Conservation (phyloP, 53 echinoderm and acorn worm species). For the Mesocentrotus franciscanus region DNA sequence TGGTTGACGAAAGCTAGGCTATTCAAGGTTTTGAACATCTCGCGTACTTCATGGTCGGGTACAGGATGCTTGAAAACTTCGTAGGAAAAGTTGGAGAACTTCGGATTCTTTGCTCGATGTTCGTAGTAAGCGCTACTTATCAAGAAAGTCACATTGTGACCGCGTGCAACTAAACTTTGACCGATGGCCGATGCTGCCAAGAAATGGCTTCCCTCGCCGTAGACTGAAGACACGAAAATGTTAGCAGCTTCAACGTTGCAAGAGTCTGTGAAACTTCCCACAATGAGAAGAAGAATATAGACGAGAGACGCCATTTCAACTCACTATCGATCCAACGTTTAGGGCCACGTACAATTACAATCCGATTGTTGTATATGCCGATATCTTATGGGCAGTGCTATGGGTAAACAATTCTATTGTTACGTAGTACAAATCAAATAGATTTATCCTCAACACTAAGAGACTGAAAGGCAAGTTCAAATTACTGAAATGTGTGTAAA, state of each 20-base stretch:
- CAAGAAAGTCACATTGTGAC: constrained; percentile 65
- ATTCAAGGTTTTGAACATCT: background rate
- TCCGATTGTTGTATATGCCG: background rate
- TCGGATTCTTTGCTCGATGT: constrained; percentile 33
- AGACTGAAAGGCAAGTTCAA: background rate
- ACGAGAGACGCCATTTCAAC: background rate
- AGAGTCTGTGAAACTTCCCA: background rate
- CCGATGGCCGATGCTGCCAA: constrained; percentile 42
- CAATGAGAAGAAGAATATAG: background rate
- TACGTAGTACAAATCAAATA: constrained; percentile 3
- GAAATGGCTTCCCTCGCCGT: constrained; percentile 65
- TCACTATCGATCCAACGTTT: background rate
- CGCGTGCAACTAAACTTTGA: background rate
- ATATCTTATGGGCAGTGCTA: background rate
- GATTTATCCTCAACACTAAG: background rate
- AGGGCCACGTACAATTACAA: background rate
- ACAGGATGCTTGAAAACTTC: constrained; percentile 46
- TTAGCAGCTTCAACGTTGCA: constrained; percentile 2
- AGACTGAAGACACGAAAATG: constrained; percentile 1
- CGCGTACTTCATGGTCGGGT: constrained; percentile 37
- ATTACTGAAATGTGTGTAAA: too few species aligned
- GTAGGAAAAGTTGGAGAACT: constrained; percentile 49
- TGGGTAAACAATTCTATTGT: background rate
- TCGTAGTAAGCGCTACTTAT: constrained; percentile 65
- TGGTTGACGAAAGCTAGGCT: constrained; percentile 9